Base-by-base conservation (phyloP, 1,140 invertebrate species). In the Heliconius melpomene region DNA sequence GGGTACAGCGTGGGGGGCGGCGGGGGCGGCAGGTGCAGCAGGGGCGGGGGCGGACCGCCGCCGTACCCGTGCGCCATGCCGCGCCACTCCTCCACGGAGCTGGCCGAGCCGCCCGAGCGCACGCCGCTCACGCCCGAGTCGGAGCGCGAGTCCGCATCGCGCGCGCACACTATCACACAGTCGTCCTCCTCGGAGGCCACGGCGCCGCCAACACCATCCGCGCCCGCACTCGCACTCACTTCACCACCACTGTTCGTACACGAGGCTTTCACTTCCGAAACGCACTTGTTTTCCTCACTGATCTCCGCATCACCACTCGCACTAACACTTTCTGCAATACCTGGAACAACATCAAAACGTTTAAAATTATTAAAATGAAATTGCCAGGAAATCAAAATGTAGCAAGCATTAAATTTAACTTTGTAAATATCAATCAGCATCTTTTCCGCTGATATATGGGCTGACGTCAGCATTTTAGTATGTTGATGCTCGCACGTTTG, bases 11-110 rank as follows among this genome's bases (percentile, higher is more conserved):
- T 86, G 78, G 91, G 93, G 84, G 91, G 92, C 85, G 90, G 93
- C 85, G 90, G 93, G 86, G 94, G 93, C 75, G 88, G 94, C 84
- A 90, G 90, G 83, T 92, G 91, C 88, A 85, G 85, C 89, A 89
- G 86, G 86, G 86, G 91, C 86, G 82, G 89, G 77, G 86, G 90
- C 74, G 78, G 95, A 83, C 83, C 94, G 83, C 88, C 95, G 85
- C 85, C 92, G 83, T 90, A 93, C 66, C 87, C 94, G 93, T 89
- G 94, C 91, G 86, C 92, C 93, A 89, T 95, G 78, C 89, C 94
- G 90, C 88, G 94, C 94, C 90, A 95, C 91, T 97, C 97, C 96
- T 97, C 97, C 88, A 97, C 96, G 90, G 96, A 96, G 89, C 96
- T 97, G 90, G 97, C 96, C 81, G 96, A 96, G 75, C 96, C 95